Conservation (phyloP, 2,113 vertebrate species). For the human (Homo sapiens) region GRCh38 chr2:2852001-2852500, state of each 20-base stretch:
- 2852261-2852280: fast-evolving
- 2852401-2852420: neutral
- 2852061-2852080: neutral
- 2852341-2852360: too few species aligned
- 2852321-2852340: neutral
- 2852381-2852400: neutral
- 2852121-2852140: fast-evolving
- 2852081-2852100: neutral
- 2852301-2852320: fast-evolving
- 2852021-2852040: neutral
- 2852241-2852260: fast-evolving
- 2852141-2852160: fast-evolving
- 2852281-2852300: too few species aligned
- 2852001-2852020: neutral
- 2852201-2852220: neutral
- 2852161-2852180: neutral
- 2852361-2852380: too few species aligned
- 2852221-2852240: neutral
- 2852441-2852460: neutral
- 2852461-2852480: fast-evolving
- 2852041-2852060: neutral
- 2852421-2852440: neutral
- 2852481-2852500: neutral
- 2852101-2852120: fast-evolving
- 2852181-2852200: neutral